Evolutionary conservation across 2,113 vertebrate species (phyloP).

Genomic region (Nymphicus hollandicus): DNA sequence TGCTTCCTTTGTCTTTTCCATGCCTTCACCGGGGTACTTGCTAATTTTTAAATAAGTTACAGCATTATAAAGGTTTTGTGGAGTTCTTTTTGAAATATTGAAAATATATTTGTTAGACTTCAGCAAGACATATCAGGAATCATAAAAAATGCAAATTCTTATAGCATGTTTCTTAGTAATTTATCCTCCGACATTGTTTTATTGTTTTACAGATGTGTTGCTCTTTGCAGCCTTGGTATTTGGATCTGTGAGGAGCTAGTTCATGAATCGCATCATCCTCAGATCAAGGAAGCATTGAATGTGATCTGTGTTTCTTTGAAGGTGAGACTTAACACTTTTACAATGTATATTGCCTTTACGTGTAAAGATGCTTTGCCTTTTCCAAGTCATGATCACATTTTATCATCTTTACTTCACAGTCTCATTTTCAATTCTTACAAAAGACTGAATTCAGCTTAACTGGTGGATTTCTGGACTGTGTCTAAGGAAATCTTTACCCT

Average conservation of each 20-base stretch:
- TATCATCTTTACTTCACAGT: not conserved
- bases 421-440: not conserved
- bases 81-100: not conserved
- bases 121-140: not conserved
- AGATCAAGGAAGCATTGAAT: slow-evolving; percentile 96
- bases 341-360: not conserved
- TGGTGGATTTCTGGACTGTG: not conserved
- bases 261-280: slow-evolving; percentile 89
- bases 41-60: not conserved
- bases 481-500: not conserved
- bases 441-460: not conserved
- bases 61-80: not conserved
- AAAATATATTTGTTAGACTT: not conserved
- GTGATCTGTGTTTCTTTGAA: slow-evolving; percentile 98
- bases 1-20: not conserved
- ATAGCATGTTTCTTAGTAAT: not conserved
- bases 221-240: slow-evolving; percentile 95
- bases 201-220: slow-evolving; percentile 86
- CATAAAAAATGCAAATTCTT: not conserved
- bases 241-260: slow-evolving; percentile 97
- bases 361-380: not conserved
- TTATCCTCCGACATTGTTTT: slow-evolving; percentile 18
- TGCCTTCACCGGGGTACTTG: not conserved
- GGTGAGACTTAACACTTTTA: slow-evolving; percentile 70
- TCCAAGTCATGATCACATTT: not conserved